Conservation (phyloP, 2,888 invertebrate species). For the Cosmia pyralina region DNA sequence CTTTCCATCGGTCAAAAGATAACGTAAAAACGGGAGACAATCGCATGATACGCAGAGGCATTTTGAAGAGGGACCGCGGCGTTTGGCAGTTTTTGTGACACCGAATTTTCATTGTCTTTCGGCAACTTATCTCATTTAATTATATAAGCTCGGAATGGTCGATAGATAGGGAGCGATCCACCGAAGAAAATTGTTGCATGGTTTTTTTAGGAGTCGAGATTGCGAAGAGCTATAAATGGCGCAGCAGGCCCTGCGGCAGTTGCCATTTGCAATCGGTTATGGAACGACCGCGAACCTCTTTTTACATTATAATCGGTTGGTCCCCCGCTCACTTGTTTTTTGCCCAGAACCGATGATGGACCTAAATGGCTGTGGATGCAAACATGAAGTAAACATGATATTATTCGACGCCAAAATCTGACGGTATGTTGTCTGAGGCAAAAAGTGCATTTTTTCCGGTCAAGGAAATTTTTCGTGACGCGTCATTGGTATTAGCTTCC, state of each 20-base stretch:
- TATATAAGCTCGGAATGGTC: constrained; percentile 73
- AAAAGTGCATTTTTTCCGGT: constrained; percentile 19
- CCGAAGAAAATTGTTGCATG: constrained; percentile 83
- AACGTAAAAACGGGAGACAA: constrained; percentile 70
- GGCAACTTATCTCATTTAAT: constrained; percentile 77
- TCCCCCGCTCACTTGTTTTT: constrained; percentile 83
- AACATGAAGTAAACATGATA: constrained; percentile 72
- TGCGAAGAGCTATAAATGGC: constrained; percentile 88
- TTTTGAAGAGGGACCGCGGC: constrained; percentile 76
- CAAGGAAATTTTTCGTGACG: constrained; percentile 27
- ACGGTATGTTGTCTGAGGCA: neutral
- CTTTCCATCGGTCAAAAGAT: constrained; percentile 33
- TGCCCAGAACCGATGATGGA: constrained; percentile 78
- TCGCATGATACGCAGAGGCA: constrained; percentile 78
- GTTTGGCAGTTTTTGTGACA: constrained; percentile 73
- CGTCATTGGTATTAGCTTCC: constrained; percentile 61
- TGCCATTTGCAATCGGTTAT: constrained; percentile 90
- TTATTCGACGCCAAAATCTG: constrained; percentile 57
- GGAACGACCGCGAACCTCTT: constrained; percentile 88
- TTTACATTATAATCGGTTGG: constrained; percentile 89
- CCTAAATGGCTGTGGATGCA: constrained; percentile 78
- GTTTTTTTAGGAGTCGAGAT: constrained; percentile 87
- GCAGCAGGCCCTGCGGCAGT: constrained; percentile 84
- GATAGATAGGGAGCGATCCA: constrained; percentile 81
- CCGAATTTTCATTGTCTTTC: constrained; percentile 73